A percentile compares a stretch with the other conserved stretches of the same genome.
Evolutionary conservation across 1,140 invertebrate species (phyloP).

Genomic region (Lamellibrachia luymesi): DNA sequence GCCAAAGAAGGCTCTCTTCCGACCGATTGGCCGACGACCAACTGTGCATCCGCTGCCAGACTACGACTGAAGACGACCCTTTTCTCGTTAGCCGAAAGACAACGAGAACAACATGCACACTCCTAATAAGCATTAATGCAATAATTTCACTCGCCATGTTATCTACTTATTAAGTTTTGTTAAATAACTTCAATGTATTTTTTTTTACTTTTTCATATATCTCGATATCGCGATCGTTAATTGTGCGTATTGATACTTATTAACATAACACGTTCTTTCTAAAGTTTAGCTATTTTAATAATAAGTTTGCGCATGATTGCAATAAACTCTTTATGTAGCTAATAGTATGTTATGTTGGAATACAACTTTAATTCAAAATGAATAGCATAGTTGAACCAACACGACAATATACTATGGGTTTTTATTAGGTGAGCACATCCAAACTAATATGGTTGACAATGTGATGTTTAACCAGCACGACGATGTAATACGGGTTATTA

Average conservation of each 20-base stretch:
- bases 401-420: neutral
- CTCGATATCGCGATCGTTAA: neutral
- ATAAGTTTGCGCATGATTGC: neutral
- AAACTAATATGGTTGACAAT: neutral
- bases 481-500: neutral
- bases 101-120: neutral
- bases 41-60: neutral
- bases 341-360: neutral
- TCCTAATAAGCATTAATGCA: neutral
- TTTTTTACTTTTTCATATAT: neutral
- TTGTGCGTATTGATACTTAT: no score
- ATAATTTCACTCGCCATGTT: neutral
- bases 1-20: neutral
- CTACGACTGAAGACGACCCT: neutral
- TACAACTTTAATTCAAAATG: neutral
- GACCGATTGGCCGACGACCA: neutral
- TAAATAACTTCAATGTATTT: neutral
- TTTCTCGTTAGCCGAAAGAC: neutral
- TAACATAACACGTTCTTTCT: neutral
- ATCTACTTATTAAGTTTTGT: neutral
- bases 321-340: neutral
- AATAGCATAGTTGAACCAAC: neutral
- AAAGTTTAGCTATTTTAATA: neutral
- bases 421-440: neutral
- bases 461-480: neutral